Conservation (phyloP, 2,113 vertebrate species). For the Hemiscyllium ocellatum region DNA sequence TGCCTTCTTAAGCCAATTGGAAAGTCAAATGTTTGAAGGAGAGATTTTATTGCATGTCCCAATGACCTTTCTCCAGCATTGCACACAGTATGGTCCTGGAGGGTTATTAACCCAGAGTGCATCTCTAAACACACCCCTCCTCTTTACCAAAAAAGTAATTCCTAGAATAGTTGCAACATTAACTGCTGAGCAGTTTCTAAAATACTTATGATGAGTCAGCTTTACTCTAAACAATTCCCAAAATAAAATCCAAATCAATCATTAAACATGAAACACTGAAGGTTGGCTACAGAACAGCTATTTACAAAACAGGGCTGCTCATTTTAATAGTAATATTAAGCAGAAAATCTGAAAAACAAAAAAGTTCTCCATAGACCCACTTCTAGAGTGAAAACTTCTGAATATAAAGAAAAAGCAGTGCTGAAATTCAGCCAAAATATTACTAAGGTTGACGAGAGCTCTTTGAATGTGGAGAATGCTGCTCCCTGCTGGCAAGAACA, state of each 20-base stretch:
- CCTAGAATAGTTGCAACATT: neutral
- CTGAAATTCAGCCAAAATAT: neutral
- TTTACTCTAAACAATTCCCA: neutral
- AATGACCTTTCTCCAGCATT: no score
- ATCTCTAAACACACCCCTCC: no score
- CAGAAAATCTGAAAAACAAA: no score
- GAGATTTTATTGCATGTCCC: no score
- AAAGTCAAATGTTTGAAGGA: no score
- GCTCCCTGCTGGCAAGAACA: neutral
- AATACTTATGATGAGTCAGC: neutral
- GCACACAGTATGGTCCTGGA: no score
- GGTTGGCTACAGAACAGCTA: neutral
- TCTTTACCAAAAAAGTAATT: no score
- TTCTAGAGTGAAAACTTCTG: no score
- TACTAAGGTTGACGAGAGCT: neutral
- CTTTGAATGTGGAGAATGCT: neutral
- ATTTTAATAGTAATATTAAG: neutral
- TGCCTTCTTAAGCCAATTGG: no score
- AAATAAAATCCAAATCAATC: neutral
- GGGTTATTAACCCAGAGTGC: no score
- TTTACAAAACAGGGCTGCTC: neutral
- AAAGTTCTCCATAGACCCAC: no score
- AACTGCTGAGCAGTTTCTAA: neutral
- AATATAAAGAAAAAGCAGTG: no score
- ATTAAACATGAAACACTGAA: neutral